Percentiles rank a stretch among this genome's conserved stretches.
Conservation (phyloP, 92 coral and sea anemone genomes). For the Porites cylindrica region DNA sequence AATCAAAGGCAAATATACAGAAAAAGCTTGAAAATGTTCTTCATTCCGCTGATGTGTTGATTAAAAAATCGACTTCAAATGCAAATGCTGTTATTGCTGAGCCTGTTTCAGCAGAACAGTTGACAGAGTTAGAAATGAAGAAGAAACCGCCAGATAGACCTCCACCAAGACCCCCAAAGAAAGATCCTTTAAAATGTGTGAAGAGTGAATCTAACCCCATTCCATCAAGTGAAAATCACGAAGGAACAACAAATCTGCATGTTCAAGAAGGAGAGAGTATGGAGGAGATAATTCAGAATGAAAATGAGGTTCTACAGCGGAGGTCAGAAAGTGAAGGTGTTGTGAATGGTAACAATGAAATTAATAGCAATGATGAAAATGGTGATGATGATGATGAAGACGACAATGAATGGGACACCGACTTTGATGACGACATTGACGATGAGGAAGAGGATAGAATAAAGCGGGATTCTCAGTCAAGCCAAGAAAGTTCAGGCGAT, state of each 20-base stretch:
- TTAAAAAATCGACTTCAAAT: constrained; percentile 3
- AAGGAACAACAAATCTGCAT: constrained; percentile 20
- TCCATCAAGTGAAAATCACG: constrained; percentile 41
- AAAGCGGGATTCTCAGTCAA: constrained; percentile 25
- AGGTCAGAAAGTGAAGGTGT: neutral
- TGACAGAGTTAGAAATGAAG: neutral
- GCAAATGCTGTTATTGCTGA: neutral
- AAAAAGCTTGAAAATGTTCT: neutral
- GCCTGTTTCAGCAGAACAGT: too few relatives aligned
- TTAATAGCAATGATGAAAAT: constrained; percentile 22
- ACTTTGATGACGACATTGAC: constrained; percentile 53
- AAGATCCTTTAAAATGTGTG: neutral
- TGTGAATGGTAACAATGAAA: constrained; percentile 19
- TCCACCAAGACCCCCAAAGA: constrained; percentile 5
- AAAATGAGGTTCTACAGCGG: neutral
- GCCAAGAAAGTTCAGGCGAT: constrained; percentile 36
- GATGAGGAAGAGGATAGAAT: neutral
- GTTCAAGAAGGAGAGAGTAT: neutral
- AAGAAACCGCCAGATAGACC: constrained; percentile 14
- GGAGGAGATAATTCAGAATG: constrained; percentile 2
- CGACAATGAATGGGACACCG: constrained; percentile 43
- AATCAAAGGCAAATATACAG: neutral
- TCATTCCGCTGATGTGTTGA: neutral
- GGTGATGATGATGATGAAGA: constrained; percentile 60
- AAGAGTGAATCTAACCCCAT: constrained; percentile 70